Conservation (phyloP, 2,888 invertebrate genomes). For the Auanema freiburgensis region DNA sequence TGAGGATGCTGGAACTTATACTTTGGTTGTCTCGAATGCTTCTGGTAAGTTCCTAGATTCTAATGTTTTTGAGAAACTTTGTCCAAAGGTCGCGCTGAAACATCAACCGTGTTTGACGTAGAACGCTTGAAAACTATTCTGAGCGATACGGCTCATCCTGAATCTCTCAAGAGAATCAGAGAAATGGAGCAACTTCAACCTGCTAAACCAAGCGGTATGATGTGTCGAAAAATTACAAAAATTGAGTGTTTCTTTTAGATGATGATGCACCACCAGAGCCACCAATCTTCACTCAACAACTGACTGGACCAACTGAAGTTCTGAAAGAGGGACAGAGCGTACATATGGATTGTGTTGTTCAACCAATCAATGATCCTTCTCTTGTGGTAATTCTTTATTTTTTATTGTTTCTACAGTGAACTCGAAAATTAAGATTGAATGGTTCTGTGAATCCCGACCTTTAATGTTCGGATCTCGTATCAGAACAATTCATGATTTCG, state of each 20-base stretch:
- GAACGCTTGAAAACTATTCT: constrained; percentile 65
- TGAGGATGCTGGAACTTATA: constrained; percentile 82
- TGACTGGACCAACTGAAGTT: constrained; percentile 78
- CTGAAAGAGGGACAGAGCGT: constrained; percentile 70
- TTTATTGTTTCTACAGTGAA: neutral
- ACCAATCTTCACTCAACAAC: constrained; percentile 84
- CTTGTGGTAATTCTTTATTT: constrained; percentile 73
- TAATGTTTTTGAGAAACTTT: neutral
- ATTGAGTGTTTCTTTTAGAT: constrained; percentile 20
- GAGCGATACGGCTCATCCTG: constrained; percentile 87
- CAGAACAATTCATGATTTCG: constrained; percentile 96
- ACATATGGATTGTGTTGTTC: constrained; percentile 79
- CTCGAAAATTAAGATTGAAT: constrained; percentile 77
- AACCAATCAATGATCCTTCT: constrained; percentile 90
- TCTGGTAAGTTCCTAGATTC: constrained; percentile 11
- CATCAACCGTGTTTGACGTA: constrained; percentile 79
- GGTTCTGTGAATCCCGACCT: constrained; percentile 90
- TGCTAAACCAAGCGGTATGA: constrained; percentile 36
- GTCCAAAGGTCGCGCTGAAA: constrained; percentile 78
- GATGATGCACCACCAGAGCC: constrained; percentile 56
- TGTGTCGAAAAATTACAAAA: neutral
- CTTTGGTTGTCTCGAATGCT: constrained; percentile 52
- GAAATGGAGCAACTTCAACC: constrained; percentile 61
- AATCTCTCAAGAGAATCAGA: constrained; percentile 80
- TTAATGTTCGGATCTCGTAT: constrained; percentile 80